phyloP scores from a whole-genome alignment of 2,113 vertebrate species.

The Microtus pennsylvanicus region DNA sequence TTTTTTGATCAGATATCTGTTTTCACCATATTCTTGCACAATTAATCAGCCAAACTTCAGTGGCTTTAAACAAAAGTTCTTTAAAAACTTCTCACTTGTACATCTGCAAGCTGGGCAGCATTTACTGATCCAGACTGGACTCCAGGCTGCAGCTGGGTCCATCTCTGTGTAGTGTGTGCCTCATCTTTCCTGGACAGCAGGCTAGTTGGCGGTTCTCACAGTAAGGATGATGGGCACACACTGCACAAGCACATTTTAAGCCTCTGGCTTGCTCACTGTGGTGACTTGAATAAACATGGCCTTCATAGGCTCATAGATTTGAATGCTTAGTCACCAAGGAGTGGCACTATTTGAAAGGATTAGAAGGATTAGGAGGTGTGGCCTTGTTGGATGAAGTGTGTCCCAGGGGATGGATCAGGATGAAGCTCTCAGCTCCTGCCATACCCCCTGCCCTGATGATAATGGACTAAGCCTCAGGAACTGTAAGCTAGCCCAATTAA shows the following conservation, averaged over 20 bases:
- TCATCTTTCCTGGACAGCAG: not conserved
- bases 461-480: not conserved
- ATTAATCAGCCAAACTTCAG: not conserved
- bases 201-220: not conserved
- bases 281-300: not conserved
- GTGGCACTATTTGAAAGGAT: not conserved
- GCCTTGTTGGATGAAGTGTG: not conserved
- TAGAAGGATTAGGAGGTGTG: not conserved
- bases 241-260: not conserved
- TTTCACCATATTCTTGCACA: not conserved
- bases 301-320: not conserved
- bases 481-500: not conserved
- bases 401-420: no score
- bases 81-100: not conserved
- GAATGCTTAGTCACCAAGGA: not conserved
- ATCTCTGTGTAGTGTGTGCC: not conserved
- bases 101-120: not conserved
- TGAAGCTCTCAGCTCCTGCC: not conserved
- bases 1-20: not conserved
- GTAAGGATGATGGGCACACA: not conserved
- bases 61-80: not conserved
- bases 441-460: not conserved
- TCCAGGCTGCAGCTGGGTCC: not conserved
- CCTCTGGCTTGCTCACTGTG: not conserved
- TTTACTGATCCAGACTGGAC: not conserved